Percentiles rank a stretch among this genome's conserved stretches.
Evolutionary conservation across 2,888 invertebrate species (phyloP).

Genomic region (Cryptosula pallasiana): DNA sequence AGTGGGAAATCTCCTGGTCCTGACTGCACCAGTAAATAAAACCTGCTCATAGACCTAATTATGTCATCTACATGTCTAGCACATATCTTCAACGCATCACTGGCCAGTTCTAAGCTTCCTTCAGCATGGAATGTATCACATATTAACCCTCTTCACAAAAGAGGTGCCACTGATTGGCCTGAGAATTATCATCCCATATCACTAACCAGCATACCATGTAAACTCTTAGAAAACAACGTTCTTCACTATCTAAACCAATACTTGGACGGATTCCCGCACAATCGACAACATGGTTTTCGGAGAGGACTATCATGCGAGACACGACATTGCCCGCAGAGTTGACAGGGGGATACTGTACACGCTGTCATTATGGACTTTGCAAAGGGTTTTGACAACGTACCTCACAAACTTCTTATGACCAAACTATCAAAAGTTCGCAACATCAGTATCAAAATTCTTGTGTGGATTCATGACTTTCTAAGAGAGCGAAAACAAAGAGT

Average conservation of each 20-base stretch:
- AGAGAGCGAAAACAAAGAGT: not conserved
- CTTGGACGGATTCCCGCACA: not conserved
- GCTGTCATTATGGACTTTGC: not conserved
- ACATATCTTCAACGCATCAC: not conserved
- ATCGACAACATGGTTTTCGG: not conserved
- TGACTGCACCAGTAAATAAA: not conserved
- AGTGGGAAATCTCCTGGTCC: slow-evolving; percentile 3
- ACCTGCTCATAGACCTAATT: not conserved
- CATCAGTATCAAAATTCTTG: not conserved
- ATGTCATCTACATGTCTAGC: not conserved
- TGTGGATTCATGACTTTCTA: slow-evolving; percentile 8
- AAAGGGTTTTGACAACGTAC: not conserved
- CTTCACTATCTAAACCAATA: not conserved
- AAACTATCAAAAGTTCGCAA: not conserved
- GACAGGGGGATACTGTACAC: not conserved
- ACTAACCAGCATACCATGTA: not conserved
- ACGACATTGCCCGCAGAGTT: no score
- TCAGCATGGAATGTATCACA: not conserved
- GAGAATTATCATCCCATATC: not conserved
- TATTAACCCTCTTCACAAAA: not conserved
- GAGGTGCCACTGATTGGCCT: not conserved
- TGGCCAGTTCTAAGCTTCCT: not conserved
- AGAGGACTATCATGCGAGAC: not conserved
- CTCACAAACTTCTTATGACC: not conserved
- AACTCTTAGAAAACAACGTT: not conserved